Evolutionary conservation across 2,888 invertebrate species (phyloP), one percentile per base, ranked within the genome.

Genomic region (Cheilosia impressa): DNA sequence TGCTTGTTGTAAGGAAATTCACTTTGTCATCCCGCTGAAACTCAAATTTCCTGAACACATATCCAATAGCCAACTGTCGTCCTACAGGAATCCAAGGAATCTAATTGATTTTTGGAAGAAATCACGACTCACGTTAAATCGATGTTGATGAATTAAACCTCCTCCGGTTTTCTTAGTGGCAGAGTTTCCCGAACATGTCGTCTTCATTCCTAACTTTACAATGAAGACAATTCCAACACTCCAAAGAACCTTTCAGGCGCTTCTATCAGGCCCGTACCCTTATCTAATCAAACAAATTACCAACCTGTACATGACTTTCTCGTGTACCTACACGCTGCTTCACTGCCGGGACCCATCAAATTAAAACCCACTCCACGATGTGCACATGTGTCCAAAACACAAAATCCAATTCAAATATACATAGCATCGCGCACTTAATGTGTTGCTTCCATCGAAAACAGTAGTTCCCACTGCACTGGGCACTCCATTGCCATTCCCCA

Each of bases 391-490:
- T 72, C 60, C 55, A 68, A 72, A 71, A 68, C 47, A 72, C 78
- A 52, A 72, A 72, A 72, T 78, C 50, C 53, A 34, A 62, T 77
- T 71, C 71, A 71, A 82, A 72, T 62, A 72, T 66, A 82, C 47
- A 81, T 53, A 52, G 57, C 31, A 38, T 24, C 68, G 60, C 77
- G 52, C 50, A 43, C 69, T 58, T 57, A 72, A 79, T 69, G 65
- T 52, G 63, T 47, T 77, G 38, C 52, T 65, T 72, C 65, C 65
- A 60, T 19, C 43, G 63, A 63, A 55, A 38, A 69, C 76, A 52
- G 55, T 62, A 68, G 68, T 52, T 55, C 66, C 75, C 53, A 45
- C 5, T 62, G 19, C 66, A 27, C 55, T 27, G 38, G 10, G 13
- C 10, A 38, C 38, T 38, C 10, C 13, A 38, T 13, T 13, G 13